Evolutionary conservation across 2,888 invertebrate species (phyloP).

Genomic region (Allophyes oxyacanthae): DNA sequence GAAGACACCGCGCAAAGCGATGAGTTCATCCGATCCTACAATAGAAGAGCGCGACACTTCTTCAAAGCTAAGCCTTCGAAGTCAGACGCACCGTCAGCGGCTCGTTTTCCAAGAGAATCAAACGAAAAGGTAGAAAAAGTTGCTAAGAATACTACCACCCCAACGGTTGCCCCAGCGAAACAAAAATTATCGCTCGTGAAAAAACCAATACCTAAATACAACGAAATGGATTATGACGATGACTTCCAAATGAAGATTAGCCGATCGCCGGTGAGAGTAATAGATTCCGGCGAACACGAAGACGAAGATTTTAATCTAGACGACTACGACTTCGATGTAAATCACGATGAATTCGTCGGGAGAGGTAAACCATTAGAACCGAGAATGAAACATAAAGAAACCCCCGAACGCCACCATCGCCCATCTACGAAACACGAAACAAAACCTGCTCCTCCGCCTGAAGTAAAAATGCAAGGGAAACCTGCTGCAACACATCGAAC

Average conservation of each 20-base stretch:
- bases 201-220: constrained; percentile 79
- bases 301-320: constrained; percentile 81
- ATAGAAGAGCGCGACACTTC: constrained; percentile 52
- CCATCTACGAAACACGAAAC: constrained; percentile 18
- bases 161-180: constrained; percentile 20
- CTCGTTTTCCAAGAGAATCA: constrained; percentile 54
- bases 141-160: constrained; percentile 28
- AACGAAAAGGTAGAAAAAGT: constrained; percentile 37
- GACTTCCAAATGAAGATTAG: constrained; percentile 72
- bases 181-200: constrained; percentile 65
- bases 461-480: constrained; percentile 57
- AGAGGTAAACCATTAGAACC: constrained; percentile 77
- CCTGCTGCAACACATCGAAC: constrained; percentile 26
- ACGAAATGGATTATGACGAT: constrained; percentile 72
- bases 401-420: constrained; percentile 6
- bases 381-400: constrained; percentile 59
- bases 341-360: constrained; percentile 78
- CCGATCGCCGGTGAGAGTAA: constrained; percentile 55
- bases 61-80: constrained; percentile 24
- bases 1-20: constrained; percentile 57
- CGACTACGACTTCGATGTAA: constrained; percentile 82
- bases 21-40: constrained; percentile 52
- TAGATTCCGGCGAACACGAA: constrained; percentile 76
- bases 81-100: constrained; percentile 4
- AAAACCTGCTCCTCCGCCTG: constrained; percentile 21